Evolutionary conservation across 2,113 vertebrate species (phyloP).

Genomic region (Motacilla tschutschensis): DNA sequence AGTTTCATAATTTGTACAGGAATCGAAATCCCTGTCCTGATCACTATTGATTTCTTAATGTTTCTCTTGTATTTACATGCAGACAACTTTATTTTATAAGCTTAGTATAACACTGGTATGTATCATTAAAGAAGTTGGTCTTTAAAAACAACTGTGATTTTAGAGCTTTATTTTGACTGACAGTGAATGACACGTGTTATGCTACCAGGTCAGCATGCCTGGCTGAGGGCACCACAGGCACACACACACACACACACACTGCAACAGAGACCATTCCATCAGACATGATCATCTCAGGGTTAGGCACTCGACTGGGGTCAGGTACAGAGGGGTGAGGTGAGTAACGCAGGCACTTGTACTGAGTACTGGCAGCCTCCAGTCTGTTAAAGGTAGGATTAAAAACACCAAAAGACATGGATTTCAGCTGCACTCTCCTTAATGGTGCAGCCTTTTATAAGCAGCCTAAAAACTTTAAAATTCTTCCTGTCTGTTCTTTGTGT

Average conservation of each 20-base stretch:
- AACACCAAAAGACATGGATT: neutral
- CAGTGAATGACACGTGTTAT: conserved; percentile 48
- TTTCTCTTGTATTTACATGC: conserved; percentile 56
- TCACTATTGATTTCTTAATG: conserved; percentile 55
- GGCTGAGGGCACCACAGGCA: conserved; percentile 16
- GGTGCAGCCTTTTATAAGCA: neutral
- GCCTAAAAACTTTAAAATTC: neutral
- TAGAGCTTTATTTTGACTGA: conserved; percentile 74
- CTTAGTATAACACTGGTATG: conserved; percentile 56
- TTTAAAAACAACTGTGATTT: conserved; percentile 71
- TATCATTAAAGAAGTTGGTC: conserved; percentile 72
- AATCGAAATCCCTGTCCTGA: conserved; percentile 13
- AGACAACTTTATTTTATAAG: conserved; percentile 66
- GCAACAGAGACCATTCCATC: conserved; percentile 38
- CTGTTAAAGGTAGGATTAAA: conserved; percentile 44
- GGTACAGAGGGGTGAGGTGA: conserved; percentile 61
- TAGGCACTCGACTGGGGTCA: conserved; percentile 64
- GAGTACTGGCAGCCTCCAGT: conserved; percentile 51
- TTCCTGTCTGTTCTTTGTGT: neutral
- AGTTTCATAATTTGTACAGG: conserved; percentile 59
- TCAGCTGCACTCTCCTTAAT: neutral
- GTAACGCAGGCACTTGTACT: conserved; percentile 70
- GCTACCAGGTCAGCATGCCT: conserved; percentile 54
- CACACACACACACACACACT: conserved; percentile 4
- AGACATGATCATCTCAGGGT: conserved; percentile 39